Evolutionary conservation across 2,797 vertebrate species (phyloP).

Genomic region (Malurus splendens): DNA sequence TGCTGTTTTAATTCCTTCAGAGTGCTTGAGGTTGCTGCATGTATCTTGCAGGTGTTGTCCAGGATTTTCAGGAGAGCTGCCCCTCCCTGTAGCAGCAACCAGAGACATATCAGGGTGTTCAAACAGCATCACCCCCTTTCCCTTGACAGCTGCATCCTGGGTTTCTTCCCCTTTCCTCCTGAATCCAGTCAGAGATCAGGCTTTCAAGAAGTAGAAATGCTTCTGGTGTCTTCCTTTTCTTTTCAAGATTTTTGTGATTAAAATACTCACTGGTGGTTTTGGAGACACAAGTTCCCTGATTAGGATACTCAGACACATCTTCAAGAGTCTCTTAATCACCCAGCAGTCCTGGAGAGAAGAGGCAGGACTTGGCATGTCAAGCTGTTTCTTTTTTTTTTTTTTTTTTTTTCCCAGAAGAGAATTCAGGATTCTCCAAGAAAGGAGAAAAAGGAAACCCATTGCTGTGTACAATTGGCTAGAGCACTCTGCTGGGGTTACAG

Average conservation of each 20-base stretch:
- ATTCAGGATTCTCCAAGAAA: background rate
- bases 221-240: background rate
- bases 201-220: background rate
- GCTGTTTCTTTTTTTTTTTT: background rate
- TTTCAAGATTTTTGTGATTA: background rate
- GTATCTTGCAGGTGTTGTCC: background rate
- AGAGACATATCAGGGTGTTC: background rate
- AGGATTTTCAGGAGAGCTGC: background rate
- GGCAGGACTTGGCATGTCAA: background rate
- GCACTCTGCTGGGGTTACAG: background rate
- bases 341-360: background rate
- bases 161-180: background rate
- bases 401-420: background rate
- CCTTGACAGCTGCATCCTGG: background rate
- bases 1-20: background rate
- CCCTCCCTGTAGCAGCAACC: background rate
- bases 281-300: background rate
- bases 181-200: background rate
- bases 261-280: background rate
- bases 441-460: background rate
- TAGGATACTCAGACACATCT: conserved; percentile 18
- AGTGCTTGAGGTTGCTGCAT: background rate
- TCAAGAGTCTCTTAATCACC: conserved; percentile 41
- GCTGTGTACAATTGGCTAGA: background rate
- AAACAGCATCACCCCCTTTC: fast-evolving